These are phyloP conservation scores for Sarcophilus harrisii DNA, from an alignment of 2,797 vertebrate species.

Conservation along the genomic window DNA sequence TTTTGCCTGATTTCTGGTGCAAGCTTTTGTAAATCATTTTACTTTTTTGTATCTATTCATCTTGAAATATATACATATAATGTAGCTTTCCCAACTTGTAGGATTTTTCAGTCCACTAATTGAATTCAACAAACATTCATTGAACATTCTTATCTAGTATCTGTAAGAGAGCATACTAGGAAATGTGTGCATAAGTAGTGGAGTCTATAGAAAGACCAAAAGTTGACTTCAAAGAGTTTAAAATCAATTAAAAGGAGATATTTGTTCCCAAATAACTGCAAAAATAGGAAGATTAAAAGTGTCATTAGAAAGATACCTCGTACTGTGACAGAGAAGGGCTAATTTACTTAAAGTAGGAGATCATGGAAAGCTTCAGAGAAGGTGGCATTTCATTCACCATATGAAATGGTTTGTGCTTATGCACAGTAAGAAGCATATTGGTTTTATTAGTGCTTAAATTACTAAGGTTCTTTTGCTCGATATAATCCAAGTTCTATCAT, in stretches of 20 bases:
- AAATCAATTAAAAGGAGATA: background rate
- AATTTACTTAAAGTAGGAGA: background rate
- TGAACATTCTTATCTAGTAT: background rate
- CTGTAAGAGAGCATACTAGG: background rate
- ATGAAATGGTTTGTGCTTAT: background rate
- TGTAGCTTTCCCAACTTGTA: background rate
- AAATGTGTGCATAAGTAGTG: background rate
- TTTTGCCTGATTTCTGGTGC: background rate
- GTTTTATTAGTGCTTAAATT: background rate
- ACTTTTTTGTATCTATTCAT: slow-evolving; percentile 13
- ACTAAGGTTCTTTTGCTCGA: background rate
- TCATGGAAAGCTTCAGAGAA: background rate
- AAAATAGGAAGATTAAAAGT: background rate
- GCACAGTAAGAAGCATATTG: background rate
- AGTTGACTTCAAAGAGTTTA: background rate
- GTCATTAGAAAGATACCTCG: background rate
- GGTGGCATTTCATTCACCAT: background rate
- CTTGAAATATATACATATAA: background rate
- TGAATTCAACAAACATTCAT: background rate
- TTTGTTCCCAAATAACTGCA: background rate
- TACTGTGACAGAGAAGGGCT: background rate
- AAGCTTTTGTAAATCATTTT: background rate
- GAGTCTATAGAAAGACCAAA: background rate
- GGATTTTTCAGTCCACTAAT: slow-evolving; percentile 11
- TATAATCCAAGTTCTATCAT: background rate